Conservation (phyloP, 2,797 vertebrate species). For the Atherinosoma microstoma region DNA sequence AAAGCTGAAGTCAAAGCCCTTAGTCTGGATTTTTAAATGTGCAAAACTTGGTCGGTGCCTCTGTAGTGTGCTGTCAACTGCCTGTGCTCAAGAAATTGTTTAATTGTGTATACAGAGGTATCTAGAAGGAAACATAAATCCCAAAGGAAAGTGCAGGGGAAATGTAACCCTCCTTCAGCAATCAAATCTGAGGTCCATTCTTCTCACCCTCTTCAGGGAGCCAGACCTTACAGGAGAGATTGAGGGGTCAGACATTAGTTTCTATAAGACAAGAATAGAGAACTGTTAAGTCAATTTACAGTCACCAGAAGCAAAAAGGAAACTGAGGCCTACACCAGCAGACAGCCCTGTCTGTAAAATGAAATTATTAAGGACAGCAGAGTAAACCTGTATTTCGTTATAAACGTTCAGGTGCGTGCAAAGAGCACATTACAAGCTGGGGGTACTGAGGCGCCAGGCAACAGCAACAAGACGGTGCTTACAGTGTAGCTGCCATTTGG, state of each 20-base stretch:
- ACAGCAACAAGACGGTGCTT: conserved; percentile 57
- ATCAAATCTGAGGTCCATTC: conserved; percentile 67
- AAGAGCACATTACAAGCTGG: conserved; percentile 1
- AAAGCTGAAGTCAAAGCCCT: conserved; percentile 12
- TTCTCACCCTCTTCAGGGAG: conserved; percentile 55
- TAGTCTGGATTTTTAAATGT: conserved; percentile 30
- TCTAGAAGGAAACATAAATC: conserved; percentile 73
- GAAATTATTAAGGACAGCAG: conserved; percentile 7
- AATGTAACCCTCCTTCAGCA: conserved; percentile 61
- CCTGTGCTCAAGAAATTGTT: conserved; percentile 41
- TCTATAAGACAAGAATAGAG: conserved; percentile 25
- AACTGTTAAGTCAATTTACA: conserved; percentile 38
- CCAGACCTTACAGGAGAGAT: conserved; percentile 62
- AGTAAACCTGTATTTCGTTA: conserved; percentile 4
- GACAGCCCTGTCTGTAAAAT: conserved; percentile 37
- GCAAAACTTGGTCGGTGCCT: conserved; percentile 31
- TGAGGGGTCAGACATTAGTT: conserved; percentile 42
- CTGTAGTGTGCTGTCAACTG: conserved; percentile 50
- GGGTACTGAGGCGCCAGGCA: conserved; percentile 40
- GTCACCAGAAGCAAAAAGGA: conserved; percentile 54
- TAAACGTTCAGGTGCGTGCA: conserved; percentile 32
- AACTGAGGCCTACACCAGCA: conserved; percentile 66
- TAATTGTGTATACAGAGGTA: conserved; percentile 65
- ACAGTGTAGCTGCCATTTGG: conserved; percentile 75
- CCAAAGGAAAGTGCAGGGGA: conserved; percentile 73